Base-by-base conservation (phyloP, 2,888 invertebrate genomes). In the Synergus japonicus region DNA sequence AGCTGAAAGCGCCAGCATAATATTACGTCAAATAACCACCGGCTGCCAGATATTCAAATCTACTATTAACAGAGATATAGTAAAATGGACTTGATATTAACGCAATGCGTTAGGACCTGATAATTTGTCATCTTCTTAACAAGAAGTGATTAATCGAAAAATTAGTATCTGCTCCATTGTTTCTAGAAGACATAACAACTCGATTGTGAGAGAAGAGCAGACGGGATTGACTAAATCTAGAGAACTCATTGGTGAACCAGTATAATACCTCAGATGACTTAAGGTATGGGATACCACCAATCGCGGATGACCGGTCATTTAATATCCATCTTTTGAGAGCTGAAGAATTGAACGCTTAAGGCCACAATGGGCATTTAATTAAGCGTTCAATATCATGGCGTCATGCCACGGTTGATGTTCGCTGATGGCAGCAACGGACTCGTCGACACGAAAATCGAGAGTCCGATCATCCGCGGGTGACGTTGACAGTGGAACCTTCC, bases 311-410 rank as follows among this genome's bases (percentile, higher is more conserved):
- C 4, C 69, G 15, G 29, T 15, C 12, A 12, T 60, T 60, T 22
- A 60, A 60, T 60, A 29, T 29, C 9, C 15, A 5, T 49, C 37
- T 84, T 79, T 82, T 83, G 82, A 84, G 83, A 82, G 80, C 78
- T 85, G 84, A 85, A 86, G 86, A 87, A 87, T 88, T 86, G 83
- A 80, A 84, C 84, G 81, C 83, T 86, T 81, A 82, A 77, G 84
- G 82, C 76, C 83, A 90, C 89, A 90, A 90, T 90, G 87, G 87
- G 83, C 84, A 85, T 83, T 87, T 88, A 90, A 90, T 90, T 88
- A 87, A 88, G 83, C 83, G 84, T 86, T 85, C 81, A 86, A 87
- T 88, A 88, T 86, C 86, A 80, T 84, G 81, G 85, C 84, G 86
- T 84, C 84, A 85, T 80, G 79, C 79, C 77, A 81, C 81, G 78